Evolutionary conservation across 92 coral and sea anemone species (phyloP), one percentile per base, ranked within the genome.

Genomic region (Heliopora coerulea): DNA sequence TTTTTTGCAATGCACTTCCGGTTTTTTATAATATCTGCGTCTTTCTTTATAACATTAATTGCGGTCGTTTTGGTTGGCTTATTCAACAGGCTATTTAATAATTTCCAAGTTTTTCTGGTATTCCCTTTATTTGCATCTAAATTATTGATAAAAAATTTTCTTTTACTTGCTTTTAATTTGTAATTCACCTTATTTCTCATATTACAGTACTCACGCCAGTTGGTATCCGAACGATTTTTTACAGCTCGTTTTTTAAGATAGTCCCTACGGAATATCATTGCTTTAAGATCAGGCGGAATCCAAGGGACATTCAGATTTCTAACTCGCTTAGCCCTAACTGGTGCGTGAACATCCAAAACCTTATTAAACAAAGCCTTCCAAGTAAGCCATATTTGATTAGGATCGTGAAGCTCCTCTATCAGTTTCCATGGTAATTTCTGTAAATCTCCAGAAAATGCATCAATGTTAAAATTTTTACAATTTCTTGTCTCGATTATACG

Each of bases 331-430:
- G 80, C 74, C 39, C 62, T 64, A 24, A 74, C 59, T 44, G 88
- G 80, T 46, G 82, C 84, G 59, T 83, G 84, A 30, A 64, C 79
- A 54, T 85, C 69, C 20, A 69, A 26, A 24, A 66, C 52, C 19
- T 33, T 56, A 35, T 39, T 26, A 23, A 79, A 72, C 23, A 49
- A 25, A 21, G 31, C n/a, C 73, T 84, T 84, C 88, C 88, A 80
- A 25, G 30, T 44, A 23, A 13, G 65, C 88, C 88, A 84, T 85
- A 74, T 74, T 49, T 60, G 78, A 68, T 84, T 61, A 30, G 67
- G 67, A 32, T 61, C 67, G 15, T 61, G 44, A 30, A 30, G 17
- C 0, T 41, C 32, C 11, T 30, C 33, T 35, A 80, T 32, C 12
- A 32, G 12, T 24, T 72, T 40, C 80, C 86, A 61, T 30, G 46